Evolutionary conservation across 2,113 vertebrate species (phyloP).

Genomic region (Saccopteryx leptura): DNA sequence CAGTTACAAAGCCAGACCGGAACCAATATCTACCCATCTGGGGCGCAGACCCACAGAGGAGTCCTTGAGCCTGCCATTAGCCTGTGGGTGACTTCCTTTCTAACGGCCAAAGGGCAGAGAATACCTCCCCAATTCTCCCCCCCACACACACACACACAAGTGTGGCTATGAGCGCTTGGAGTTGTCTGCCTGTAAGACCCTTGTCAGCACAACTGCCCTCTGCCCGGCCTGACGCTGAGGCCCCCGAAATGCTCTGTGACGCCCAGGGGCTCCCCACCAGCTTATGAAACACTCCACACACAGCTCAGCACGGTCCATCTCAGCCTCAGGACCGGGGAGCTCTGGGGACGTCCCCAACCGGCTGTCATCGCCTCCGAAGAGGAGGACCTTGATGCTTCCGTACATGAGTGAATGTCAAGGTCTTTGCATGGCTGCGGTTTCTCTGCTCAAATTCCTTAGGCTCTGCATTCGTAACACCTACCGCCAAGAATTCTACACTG

Average conservation of each 20-base stretch:
- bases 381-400: too few relatives aligned
- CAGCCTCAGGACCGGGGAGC: rapidly evolving
- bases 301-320: rapidly evolving
- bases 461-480: too few relatives aligned
- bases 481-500: not conserved
- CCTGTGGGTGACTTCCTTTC: not conserved
- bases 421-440: rapidly evolving
- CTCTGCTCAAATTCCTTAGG: not conserved
- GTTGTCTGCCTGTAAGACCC: rapidly evolving
- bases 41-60: not conserved
- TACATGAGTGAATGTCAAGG: rapidly evolving
- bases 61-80: rapidly evolving
- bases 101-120: not conserved
- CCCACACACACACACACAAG: too few relatives aligned
- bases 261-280: rapidly evolving
- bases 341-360: rapidly evolving
- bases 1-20: rapidly evolving
- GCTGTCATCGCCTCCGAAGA: not conserved
- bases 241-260: not conserved
- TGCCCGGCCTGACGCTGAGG: not conserved
- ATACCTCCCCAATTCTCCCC: rapidly evolving
- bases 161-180: rapidly evolving
- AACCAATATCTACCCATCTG: rapidly evolving
- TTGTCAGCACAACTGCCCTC: rapidly evolving
- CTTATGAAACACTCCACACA: not conserved